These are phyloP conservation scores for Discoglossus pictus DNA, from an alignment of 2,797 vertebrate genomes.

Conservation along the genomic window DNA sequence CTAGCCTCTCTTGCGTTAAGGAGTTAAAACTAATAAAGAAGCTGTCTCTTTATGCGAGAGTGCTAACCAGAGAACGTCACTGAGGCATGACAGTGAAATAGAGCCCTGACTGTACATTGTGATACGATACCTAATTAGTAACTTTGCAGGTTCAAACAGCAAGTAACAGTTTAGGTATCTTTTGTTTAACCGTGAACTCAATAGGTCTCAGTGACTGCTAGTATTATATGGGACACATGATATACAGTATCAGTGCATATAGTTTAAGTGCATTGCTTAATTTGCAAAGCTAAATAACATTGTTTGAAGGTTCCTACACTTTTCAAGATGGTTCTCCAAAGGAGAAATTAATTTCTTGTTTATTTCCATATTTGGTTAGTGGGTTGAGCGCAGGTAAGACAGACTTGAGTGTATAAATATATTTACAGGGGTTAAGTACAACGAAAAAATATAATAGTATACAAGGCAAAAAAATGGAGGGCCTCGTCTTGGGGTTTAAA, in stretches of 20 bases:
- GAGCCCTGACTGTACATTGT: constrained; percentile 38
- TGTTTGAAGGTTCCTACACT: constrained; percentile 6
- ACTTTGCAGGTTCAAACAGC: constrained; percentile 44
- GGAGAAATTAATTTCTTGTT: no score
- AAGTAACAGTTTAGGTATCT: constrained; percentile 50
- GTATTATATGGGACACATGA: constrained; percentile 25
- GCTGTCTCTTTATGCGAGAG: constrained; percentile 27
- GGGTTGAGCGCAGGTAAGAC: no score
- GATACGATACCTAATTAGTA: constrained; percentile 49
- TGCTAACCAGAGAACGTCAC: constrained; percentile 30
- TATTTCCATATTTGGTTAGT: no score
- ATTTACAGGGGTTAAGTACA: no score
- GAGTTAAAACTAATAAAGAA: constrained; percentile 44
- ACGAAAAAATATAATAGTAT: no score
- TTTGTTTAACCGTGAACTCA: constrained; percentile 33
- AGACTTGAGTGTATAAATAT: no score
- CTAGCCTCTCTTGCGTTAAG: no score
- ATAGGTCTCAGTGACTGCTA: constrained; percentile 43
- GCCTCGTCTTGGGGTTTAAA: no score
- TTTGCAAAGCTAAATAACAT: constrained; percentile 1
- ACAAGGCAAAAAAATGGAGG: no score
- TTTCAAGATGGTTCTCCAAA: no score
- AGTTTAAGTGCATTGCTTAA: constrained; percentile 16
- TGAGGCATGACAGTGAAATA: constrained; percentile 33
- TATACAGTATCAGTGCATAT: constrained; percentile 25